Base-by-base conservation (phyloP, 92 coral and sea anemone species). In the Diadumene lineata region DNA sequence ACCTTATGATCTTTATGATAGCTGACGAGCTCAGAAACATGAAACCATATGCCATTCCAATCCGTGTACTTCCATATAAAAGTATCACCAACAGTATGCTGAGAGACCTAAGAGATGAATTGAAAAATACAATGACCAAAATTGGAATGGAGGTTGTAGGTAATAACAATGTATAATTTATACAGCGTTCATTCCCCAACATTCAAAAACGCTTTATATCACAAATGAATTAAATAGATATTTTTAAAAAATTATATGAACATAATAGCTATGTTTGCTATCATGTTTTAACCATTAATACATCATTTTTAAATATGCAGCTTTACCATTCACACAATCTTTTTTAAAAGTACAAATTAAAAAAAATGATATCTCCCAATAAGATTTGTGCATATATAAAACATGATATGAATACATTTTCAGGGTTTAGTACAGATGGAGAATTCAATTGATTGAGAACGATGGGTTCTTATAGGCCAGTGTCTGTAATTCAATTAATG, bases 11-110 rank as follows among this genome's bases (percentile, higher is more conserved):
- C 21, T 87, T 87, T 57, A 82, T 87, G 92, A 82, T 87, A 31
- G 68, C 85, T 22, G 88, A 87, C 64, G 92, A 87, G 68, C 78
- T 78, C 16, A 68, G 88, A 23, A 74, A 69, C 50, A 72, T 28
- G 69, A 87, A 82, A 68, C 88, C 88, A 0, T 87, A 87, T 67
- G 87, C 92, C 44, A 69, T 87, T 51, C 87, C 87, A 15, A 82
- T 87, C 22, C 62, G 85, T 60, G 38, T 27, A 6, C 68, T 62
- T 1, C 38, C 68, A 77, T 82, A 65, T 60, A 28, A 74, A 33
- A 77, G 83, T 64, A 77, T 86, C 17, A 81, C 84, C 38, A 81
- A 82, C 68, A 73, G 44, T 29, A 75, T 21, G 68, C 58, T 75
- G 53, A 66, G 77, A 24, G 58, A 86, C 13, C 66, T 86, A 1